Percentiles rank a stretch among this genome's conserved stretches.
These are phyloP conservation scores for Seriola rivoliana DNA, from an alignment of 2,113 vertebrate species.

Conservation along the genomic window DNA sequence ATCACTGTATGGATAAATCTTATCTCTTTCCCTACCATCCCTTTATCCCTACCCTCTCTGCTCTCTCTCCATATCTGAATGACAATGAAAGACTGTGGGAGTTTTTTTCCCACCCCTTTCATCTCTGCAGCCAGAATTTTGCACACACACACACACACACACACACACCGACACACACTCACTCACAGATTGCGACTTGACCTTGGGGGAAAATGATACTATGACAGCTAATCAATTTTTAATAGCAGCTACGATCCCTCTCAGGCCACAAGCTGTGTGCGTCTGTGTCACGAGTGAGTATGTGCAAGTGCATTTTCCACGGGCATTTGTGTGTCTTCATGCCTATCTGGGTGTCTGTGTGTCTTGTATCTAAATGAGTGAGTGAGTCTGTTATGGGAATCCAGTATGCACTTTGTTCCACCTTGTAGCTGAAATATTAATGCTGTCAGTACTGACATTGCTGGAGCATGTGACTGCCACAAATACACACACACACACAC, in stretches of 20 bases:
- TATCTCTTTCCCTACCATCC: conserved; percentile 9
- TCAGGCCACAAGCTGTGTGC: conserved; percentile 69
- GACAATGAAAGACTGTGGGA: conserved; percentile 65
- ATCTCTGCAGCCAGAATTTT: conserved; percentile 60
- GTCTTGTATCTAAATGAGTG: conserved; percentile 66
- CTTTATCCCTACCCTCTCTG: conserved; percentile 24
- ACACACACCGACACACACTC: conserved; percentile 41
- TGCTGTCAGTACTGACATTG: conserved; percentile 54
- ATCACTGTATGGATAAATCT: conserved; percentile 25
- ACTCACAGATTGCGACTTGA: conserved; percentile 66
- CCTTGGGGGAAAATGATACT: conserved; percentile 80
- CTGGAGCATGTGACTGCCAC: conserved; percentile 13
- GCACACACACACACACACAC: conserved; percentile 27
- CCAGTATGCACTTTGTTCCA: conserved; percentile 70
- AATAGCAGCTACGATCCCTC: conserved; percentile 78
- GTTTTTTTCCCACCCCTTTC: conserved; percentile 57
- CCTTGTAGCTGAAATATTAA: conserved; percentile 76
- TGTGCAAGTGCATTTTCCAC: conserved; percentile 46
- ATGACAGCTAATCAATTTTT: conserved; percentile 84
- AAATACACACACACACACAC: neutral
- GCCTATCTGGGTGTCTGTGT: conserved; percentile 44
- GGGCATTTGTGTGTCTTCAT: conserved; percentile 46
- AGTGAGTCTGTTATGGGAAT: conserved; percentile 67
- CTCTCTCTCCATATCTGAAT: conserved; percentile 56
- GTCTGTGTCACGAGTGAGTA: conserved; percentile 51